Evolutionary conservation across 1,140 invertebrate species (phyloP), one percentile per base, ranked within the genome.

Genomic region (Magallana gigas): DNA sequence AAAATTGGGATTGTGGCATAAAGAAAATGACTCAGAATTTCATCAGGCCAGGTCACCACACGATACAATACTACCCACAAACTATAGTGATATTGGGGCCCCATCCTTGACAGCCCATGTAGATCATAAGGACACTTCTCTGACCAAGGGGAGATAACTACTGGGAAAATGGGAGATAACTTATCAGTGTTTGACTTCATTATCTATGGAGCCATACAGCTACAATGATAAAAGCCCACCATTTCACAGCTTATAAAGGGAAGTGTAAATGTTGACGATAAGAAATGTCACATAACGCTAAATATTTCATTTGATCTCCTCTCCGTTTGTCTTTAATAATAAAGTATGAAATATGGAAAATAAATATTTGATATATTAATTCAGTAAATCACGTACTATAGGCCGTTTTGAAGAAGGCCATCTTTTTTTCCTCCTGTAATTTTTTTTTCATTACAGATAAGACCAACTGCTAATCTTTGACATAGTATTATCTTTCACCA

Each of bases 201-300:
- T 76, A 76, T 76, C 68, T 76, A 29, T 3, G 68, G 23, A 76
- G 8, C 23, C 68, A 76, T 76, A 76, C 68, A 76, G 68, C 29
- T 76, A 76, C 23, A 71, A 76, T 76, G 68, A 76, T 76, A 76
- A 76, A 76, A 76, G 23, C 68, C 23, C 23, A 76, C 68, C 23
- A 76, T 76, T 76, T 76, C 68, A 76, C 68, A 76, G 68, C 68
- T 76, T 76, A 76, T 36, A 23, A 29, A 76, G 68, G 68, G 68
- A 29, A 16, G 60, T 76, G 68, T 76, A 36, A 76, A 76, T 76
- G 68, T 29, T 76, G 68, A 76, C 23, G 68, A 76, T 76, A 76
- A 76, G 68, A 76, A 18, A 76, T 23, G 68, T 29, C 23, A 64
- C 68, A 76, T 76, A 76, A 76, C 29, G 36, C 23, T 29, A 76